Conservation (phyloP, 2,888 invertebrate species). For the Dryobotodes eremita region DNA sequence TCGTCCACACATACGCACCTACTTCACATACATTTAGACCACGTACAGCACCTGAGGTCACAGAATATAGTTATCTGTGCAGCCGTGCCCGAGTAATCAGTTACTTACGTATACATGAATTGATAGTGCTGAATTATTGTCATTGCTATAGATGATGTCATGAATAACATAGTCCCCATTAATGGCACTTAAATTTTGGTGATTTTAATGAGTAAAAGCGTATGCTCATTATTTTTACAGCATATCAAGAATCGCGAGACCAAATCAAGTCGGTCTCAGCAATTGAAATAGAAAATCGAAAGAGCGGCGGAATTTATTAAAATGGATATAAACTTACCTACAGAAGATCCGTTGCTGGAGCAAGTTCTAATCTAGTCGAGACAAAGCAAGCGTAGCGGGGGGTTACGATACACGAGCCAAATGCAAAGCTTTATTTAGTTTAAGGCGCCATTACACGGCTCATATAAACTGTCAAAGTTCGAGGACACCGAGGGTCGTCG, state of each 20-base stretch:
- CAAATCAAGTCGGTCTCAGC: slow-evolving; percentile 8
- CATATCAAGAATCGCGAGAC: neutral
- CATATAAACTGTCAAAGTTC: slow-evolving; percentile 90
- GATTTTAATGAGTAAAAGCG: neutral
- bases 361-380: slow-evolving; percentile 83
- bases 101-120: slow-evolving; percentile 56
- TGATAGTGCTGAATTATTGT: slow-evolving; percentile 56
- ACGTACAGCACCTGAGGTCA: slow-evolving; percentile 48
- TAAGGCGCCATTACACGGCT: slow-evolving; percentile 90
- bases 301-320: slow-evolving; percentile 61
- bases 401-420: slow-evolving; percentile 83
- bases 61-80: slow-evolving; percentile 44
- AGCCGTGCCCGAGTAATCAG: slow-evolving; percentile 46
- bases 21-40: slow-evolving; percentile 18
- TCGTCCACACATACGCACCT: slow-evolving; percentile 26
- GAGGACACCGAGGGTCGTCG: slow-evolving; percentile 80
- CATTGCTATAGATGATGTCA: slow-evolving; percentile 43
- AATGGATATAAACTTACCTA: slow-evolving; percentile 60
- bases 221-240: neutral
- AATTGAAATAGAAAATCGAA: slow-evolving; percentile 47
- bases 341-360: slow-evolving; percentile 53
- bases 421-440: slow-evolving; percentile 90
- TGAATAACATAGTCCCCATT: slow-evolving; percentile 10
- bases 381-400: slow-evolving; percentile 83
- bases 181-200: neutral